A percentile compares a stretch with the other conserved stretches of the same genome.
Evolutionary conservation across 2,797 vertebrate genomes (phyloP).

Genomic region (Lates japonicus): DNA sequence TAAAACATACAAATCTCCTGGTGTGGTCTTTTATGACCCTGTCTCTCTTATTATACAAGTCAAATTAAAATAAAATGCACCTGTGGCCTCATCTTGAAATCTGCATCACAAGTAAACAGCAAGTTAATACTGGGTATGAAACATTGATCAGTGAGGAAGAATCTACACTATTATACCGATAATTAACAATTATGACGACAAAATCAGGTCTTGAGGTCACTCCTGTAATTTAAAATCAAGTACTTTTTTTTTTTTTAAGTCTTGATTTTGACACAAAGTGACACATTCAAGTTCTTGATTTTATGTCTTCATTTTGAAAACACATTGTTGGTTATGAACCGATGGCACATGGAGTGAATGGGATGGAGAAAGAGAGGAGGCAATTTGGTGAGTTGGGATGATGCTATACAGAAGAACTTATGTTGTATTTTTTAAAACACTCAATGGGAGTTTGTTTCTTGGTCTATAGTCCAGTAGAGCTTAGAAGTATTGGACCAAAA

Average conservation of each 20-base stretch:
- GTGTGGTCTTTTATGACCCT: neutral
- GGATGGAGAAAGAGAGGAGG: constrained; percentile 61
- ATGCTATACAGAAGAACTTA: neutral
- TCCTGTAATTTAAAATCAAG: constrained; percentile 33
- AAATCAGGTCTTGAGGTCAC: constrained; percentile 71
- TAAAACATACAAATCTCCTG: neutral
- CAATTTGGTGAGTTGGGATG: constrained; percentile 9
- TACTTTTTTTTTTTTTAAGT: neutral
- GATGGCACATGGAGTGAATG: constrained; percentile 77
- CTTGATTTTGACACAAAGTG: constrained; percentile 33
- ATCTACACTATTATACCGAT: constrained; percentile 16
- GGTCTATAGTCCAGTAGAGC: neutral
- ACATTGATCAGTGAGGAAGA: constrained; percentile 22
- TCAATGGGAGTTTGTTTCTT: neutral
- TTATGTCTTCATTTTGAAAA: constrained; percentile 41
- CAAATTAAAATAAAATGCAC: constrained; percentile 22
- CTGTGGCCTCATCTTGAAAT: constrained; percentile 70
- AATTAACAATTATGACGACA: constrained; percentile 46
- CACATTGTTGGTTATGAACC: constrained; percentile 64
- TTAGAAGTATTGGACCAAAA: neutral
- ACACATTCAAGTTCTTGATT: constrained; percentile 69
- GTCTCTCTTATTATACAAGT: neutral
- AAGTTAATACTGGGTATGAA: constrained; percentile 28
- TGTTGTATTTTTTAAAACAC: neutral
- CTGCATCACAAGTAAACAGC: constrained; percentile 62